Percentiles rank a stretch among this genome's conserved stretches.
These are phyloP conservation scores for Drosophila mojavensis DNA, from an alignment of 1,140 invertebrate species.

Conservation along the genomic window DNA sequence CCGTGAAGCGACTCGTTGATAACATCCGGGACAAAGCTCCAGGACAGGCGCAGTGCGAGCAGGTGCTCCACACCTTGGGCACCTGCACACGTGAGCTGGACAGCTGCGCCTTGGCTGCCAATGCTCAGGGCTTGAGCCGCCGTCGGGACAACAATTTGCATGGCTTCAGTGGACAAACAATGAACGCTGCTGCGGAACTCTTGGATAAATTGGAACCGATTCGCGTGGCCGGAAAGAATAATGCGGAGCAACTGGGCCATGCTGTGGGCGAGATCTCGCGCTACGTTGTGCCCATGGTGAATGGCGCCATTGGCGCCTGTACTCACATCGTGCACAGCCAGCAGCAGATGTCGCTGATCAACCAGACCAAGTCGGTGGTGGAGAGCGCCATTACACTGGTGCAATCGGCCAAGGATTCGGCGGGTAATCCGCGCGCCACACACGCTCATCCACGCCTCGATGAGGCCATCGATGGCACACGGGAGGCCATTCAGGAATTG, in stretches of 20 bases:
- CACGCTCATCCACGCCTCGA: slow-evolving; percentile 93
- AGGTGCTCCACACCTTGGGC: slow-evolving; percentile 91
- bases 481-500: slow-evolving; percentile 93
- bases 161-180: slow-evolving; percentile 91
- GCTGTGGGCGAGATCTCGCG: slow-evolving; percentile 90
- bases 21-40: slow-evolving; percentile 97
- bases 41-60: slow-evolving; percentile 96
- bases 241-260: slow-evolving; percentile 97
- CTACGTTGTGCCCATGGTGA: slow-evolving; percentile 94
- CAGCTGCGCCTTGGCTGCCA: slow-evolving; percentile 93
- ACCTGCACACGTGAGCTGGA: slow-evolving; percentile 92
- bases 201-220: slow-evolving; percentile 92
- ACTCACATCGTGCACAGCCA: slow-evolving; percentile 95
- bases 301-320: slow-evolving; percentile 93
- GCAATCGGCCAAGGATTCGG: slow-evolving; percentile 93
- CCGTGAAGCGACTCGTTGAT: slow-evolving; percentile 96
- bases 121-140: slow-evolving; percentile 91
- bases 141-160: slow-evolving; percentile 91
- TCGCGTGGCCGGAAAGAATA: slow-evolving; percentile 92
- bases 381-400: slow-evolving; percentile 95
- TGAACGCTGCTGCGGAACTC: slow-evolving; percentile 90
- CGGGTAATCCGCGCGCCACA: slow-evolving; percentile 95
- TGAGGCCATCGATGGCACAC: slow-evolving; percentile 90
- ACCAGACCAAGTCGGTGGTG: slow-evolving; percentile 97
- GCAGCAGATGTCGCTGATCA: slow-evolving; percentile 94